Evolutionary conservation across 2,797 vertebrate genomes (phyloP), one percentile per base, ranked within the genome.

Genomic region (Sebastes glaucus): DNA sequence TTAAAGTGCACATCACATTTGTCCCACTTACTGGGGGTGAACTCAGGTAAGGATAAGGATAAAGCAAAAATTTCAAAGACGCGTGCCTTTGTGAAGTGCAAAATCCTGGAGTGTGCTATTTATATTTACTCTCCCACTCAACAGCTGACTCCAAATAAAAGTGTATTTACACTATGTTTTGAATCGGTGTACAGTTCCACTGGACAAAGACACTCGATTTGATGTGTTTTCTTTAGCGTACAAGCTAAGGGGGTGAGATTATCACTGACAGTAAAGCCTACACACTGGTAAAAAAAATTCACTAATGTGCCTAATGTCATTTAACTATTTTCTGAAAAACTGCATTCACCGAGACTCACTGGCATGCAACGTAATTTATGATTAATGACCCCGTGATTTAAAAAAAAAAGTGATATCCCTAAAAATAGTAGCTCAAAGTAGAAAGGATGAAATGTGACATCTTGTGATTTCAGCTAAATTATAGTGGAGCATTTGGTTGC

Each of bases 111-210:
- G 64, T 71, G 57, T 70, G 65, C 75, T 86, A 66, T 89, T 85
- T 82, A 84, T 90, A 88, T 88, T 84, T 86, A 79, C 71, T 68
- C 74, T 80, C 27, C 74, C 62, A 73, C 72, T 78, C 28, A 73
- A 83, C n/a, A 23, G 57, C 71, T 78, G 28, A 70, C 57, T 66
- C 6, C 3, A 74, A 79, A 85, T 77, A n/a, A 83, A 57, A 78
- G 63, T 63, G 11, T 61, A 61, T 85, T 80, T 83, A 78, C 60
- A 61, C 55, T 62, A 42, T 63, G 27, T 62, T 55, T 70, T 69
- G n/a, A 75, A 55, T 53, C 70, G 30, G 35, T 53, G 71, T 49
- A 64, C n/a, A 35, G 27, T 77, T 78, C 61, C 68, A 72, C 20
- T 30, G 49, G 22, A 57, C 11, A 35, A 35, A 82, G 27, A 25